Percentiles rank a stretch among this genome's conserved stretches.
These are phyloP conservation scores for Poecile montanus DNA, from an alignment of 2,797 vertebrate species.

Conservation along the genomic window DNA sequence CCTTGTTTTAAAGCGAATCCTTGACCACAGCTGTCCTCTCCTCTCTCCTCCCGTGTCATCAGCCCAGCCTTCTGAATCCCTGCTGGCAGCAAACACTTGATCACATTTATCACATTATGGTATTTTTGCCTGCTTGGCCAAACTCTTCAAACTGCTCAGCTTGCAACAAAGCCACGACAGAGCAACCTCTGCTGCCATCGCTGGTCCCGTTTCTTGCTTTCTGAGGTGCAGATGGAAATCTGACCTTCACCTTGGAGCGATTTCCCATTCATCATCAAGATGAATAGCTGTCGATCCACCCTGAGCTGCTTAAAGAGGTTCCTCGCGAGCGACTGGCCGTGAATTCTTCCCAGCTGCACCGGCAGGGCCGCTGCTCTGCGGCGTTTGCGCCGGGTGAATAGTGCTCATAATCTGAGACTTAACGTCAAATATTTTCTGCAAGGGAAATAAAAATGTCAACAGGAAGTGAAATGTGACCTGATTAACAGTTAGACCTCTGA, in stretches of 20 bases:
- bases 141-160: not conserved
- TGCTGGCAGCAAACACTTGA: not conserved
- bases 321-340: not conserved
- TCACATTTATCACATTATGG: not conserved
- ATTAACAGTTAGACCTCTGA: constrained; percentile 77
- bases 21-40: not conserved
- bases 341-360: not conserved
- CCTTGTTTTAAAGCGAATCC: not conserved
- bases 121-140: constrained; percentile 10
- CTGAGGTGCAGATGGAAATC: constrained; percentile 48
- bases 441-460: constrained; percentile 78
- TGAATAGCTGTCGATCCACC: constrained; percentile 53
- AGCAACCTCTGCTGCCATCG: not conserved
- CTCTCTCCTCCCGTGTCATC: not conserved
- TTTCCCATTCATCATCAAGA: constrained; percentile 54
- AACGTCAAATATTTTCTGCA: constrained; percentile 74
- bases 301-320: not conserved
- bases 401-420: constrained; percentile 65
- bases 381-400: constrained; percentile 41
- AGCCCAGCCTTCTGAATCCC: not conserved
- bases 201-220: not conserved
- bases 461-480: constrained; percentile 78
- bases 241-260: constrained; percentile 67
- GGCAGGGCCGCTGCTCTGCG: not conserved
- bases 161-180: not conserved